phyloP scores from a whole-genome alignment of 2,797 vertebrate genomes.

The Australoheros facetus region DNA sequence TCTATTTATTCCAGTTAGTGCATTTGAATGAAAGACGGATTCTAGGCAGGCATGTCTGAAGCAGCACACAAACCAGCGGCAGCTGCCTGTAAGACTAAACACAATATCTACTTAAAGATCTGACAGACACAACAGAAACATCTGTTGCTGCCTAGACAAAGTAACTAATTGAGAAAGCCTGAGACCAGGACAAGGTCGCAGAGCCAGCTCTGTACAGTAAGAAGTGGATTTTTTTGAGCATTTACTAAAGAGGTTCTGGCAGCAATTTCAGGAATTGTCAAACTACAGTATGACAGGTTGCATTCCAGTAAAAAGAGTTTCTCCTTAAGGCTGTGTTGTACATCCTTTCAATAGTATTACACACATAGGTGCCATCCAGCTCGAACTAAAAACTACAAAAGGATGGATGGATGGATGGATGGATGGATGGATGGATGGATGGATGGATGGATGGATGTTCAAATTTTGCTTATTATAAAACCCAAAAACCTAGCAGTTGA shows the following conservation, averaged over 20 bases:
- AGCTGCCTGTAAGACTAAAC: constrained; percentile 65
- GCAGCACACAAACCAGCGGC: constrained; percentile 31
- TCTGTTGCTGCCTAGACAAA: constrained; percentile 64
- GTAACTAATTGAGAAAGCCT: constrained; percentile 38
- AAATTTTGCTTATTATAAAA: neutral
- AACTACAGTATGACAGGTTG: neutral
- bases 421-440: neutral
- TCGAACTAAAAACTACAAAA: too few relatives aligned
- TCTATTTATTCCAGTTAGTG: neutral
- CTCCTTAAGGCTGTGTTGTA: neutral
- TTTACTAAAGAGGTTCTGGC: constrained; percentile 24
- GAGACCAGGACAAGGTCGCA: constrained; percentile 15
- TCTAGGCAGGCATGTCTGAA: neutral
- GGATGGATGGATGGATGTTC: neutral
- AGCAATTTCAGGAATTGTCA: neutral
- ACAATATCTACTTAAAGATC: constrained; percentile 68
- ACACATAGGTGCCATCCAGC: too few relatives aligned
- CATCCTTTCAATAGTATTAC: too few relatives aligned
- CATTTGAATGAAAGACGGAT: neutral
- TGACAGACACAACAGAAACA: constrained; percentile 65
- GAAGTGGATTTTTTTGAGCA: neutral
- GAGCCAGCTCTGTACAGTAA: neutral
- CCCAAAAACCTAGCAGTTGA: neutral
- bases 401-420: neutral
- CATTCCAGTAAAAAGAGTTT: neutral